These are phyloP conservation scores for Calypte anna DNA, from an alignment of 2,113 vertebrate genomes.

Conservation along the genomic window DNA sequence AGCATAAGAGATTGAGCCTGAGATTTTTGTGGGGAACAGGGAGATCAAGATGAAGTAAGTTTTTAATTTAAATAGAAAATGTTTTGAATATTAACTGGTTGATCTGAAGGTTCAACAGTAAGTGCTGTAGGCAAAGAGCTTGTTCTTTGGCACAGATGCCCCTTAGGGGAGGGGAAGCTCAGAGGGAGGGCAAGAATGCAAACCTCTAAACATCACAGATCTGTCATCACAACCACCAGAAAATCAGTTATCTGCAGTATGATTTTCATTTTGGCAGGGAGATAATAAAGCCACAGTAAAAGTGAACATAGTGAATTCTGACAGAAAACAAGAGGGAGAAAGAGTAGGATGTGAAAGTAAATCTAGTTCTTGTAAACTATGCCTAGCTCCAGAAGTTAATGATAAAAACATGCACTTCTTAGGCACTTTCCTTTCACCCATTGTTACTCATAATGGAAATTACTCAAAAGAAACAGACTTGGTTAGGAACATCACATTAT, in stretches of 20 bases:
- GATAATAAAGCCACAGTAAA: slow-evolving; percentile 5
- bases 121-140: slow-evolving; percentile 39
- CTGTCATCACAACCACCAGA: slow-evolving; percentile 48
- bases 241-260: slow-evolving; percentile 42
- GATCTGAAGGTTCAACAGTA: slow-evolving; percentile 45
- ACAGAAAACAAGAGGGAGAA: not conserved
- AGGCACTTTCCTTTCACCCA: not conserved
- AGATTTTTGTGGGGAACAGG: slow-evolving; percentile 34
- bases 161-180: slow-evolving; percentile 31
- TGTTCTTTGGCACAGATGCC: not conserved
- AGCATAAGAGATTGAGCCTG: slow-evolving; percentile 31
- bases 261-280: slow-evolving; percentile 23
- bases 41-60: slow-evolving; percentile 31
- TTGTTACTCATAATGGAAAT: not conserved
- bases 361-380: not conserved
- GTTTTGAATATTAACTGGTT: slow-evolving; percentile 62
- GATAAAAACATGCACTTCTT: slow-evolving; percentile 8
- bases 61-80: slow-evolving; percentile 72
- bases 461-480: not conserved
- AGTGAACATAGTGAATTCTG: not conserved
- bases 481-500: not conserved
- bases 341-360: not conserved
- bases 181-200: slow-evolving; percentile 59
- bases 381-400: not conserved
- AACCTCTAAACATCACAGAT: slow-evolving; percentile 52